phyloP scores from a whole-genome alignment of 2,888 invertebrate species.

The Drosophila greeni region DNA sequence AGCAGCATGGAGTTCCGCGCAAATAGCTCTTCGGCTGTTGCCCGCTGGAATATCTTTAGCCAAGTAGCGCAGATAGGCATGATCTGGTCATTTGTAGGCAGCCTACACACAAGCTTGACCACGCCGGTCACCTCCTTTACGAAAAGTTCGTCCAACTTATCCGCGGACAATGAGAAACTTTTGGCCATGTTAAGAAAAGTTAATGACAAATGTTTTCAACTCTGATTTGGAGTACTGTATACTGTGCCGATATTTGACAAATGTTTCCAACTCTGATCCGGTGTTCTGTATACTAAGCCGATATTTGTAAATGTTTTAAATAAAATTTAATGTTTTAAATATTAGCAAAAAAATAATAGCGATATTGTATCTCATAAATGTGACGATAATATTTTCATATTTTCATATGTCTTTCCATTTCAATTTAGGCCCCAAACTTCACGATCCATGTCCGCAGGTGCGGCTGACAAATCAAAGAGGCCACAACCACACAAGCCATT shows the following conservation, averaged over 20 bases:
- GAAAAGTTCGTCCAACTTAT: conserved; percentile 51
- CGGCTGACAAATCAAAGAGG: conserved; percentile 69
- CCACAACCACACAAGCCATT: conserved; percentile 54
- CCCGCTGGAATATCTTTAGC: conserved; percentile 69
- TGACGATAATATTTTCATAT: too few species aligned
- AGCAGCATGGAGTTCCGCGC: conserved; percentile 72
- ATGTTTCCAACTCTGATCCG: background rate
- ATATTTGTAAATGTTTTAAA: too few species aligned
- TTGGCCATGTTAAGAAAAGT: conserved; percentile 13
- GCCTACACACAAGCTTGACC: conserved; percentile 23
- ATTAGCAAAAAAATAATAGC: too few species aligned
- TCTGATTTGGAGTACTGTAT: background rate
- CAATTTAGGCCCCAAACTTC: conserved; percentile 75
- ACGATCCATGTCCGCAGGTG: conserved; percentile 75
- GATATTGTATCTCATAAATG: too few species aligned
- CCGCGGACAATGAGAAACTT: conserved; percentile 19
- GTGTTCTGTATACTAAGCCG: too few species aligned
- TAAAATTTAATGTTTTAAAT: too few species aligned
- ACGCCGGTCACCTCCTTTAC: conserved; percentile 48
- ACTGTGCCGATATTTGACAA: background rate
- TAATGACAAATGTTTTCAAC: background rate
- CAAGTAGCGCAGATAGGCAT: conserved; percentile 56
- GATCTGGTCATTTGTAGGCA: conserved; percentile 24
- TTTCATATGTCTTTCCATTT: background rate
- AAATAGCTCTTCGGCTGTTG: conserved; percentile 62